Percentiles rank a stretch among this genome's conserved stretches.
Conservation (phyloP, 2,888 invertebrate species). For the Leucophenga maculata region DNA sequence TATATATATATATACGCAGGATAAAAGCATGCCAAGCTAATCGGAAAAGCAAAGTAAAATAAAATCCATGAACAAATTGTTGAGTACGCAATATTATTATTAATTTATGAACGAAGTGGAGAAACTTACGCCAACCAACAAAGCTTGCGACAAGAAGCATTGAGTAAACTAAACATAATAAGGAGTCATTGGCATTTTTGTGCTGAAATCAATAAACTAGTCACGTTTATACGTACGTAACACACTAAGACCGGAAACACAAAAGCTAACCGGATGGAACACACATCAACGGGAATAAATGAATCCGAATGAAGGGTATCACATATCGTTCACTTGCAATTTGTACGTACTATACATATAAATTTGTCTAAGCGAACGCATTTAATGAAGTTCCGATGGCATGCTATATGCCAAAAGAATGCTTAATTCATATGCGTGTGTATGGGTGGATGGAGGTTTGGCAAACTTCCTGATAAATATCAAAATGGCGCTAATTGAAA, state of each 20-base stretch:
- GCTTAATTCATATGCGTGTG: slow-evolving; percentile 54
- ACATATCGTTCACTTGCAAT: slow-evolving; percentile 1
- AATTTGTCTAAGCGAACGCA: slow-evolving; percentile 28
- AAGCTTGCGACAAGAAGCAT: too few species aligned
- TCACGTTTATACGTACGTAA: slow-evolving; percentile 53
- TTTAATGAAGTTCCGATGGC: slow-evolving; percentile 40
- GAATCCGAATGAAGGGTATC: background rate
- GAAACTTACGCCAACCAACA: slow-evolving; percentile 13
- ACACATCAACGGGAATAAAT: slow-evolving; percentile 23
- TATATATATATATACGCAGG: too few species aligned
- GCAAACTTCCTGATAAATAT: slow-evolving; percentile 41
- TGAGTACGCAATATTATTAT: slow-evolving; percentile 49
- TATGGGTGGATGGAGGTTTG: background rate
- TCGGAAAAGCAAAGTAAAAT: slow-evolving; percentile 13
- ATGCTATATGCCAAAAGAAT: slow-evolving; percentile 42
- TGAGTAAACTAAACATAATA: too few species aligned
- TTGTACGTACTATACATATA: slow-evolving; percentile 16
- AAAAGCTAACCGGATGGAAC: slow-evolving; percentile 47
- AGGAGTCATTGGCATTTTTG: background rate
- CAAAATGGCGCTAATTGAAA: slow-evolving; percentile 65
- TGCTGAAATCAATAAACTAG: slow-evolving; percentile 56
- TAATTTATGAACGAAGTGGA: slow-evolving; percentile 56
- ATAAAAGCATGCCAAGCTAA: background rate
- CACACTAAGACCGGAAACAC: slow-evolving; percentile 45
- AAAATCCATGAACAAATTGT: slow-evolving; percentile 16